A percentile compares a stretch with the other conserved stretches of the same genome.
These are phyloP conservation scores for Vicugna pacos DNA, from an alignment of 2,113 vertebrate genomes.

Conservation along the genomic window DNA sequence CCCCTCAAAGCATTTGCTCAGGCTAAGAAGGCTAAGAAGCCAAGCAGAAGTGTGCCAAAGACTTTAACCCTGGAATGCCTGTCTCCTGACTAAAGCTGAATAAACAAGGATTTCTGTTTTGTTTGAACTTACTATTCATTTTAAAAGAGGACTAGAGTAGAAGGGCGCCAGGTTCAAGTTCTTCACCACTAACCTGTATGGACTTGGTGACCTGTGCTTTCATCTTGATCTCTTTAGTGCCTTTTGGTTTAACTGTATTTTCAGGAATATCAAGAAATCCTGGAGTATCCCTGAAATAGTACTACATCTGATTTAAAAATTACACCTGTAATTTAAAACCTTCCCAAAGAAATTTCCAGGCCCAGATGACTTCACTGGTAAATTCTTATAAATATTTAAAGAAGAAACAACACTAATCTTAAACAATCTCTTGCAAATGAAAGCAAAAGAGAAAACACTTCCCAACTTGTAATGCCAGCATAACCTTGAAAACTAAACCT, in stretches of 20 bases:
- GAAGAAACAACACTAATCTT: slow-evolving; percentile 1
- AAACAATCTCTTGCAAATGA: slow-evolving; percentile 23
- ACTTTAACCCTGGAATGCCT: neutral
- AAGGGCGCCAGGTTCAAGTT: neutral
- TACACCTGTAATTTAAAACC: neutral
- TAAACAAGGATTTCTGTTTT: neutral
- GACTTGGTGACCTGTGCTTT: neutral
- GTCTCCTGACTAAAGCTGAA: neutral
- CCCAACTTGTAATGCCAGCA: neutral
- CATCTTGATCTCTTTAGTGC: neutral
- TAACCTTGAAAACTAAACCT: neutral
- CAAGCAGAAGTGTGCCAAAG: neutral
- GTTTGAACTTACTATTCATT: neutral
- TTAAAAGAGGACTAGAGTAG: neutral
- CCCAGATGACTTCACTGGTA: neutral
- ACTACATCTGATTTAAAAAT: neutral
- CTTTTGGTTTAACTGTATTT: neutral
- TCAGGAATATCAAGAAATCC: neutral
- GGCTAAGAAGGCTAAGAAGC: neutral
- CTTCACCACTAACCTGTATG: neutral
- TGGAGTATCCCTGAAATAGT: neutral
- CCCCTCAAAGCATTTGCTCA: neutral
- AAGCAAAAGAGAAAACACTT: neutral
- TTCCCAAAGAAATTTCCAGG: neutral
- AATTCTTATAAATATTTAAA: slow-evolving; percentile 47